Conservation (phyloP, 2,797 vertebrate species). For the Anguilla anguilla region DNA sequence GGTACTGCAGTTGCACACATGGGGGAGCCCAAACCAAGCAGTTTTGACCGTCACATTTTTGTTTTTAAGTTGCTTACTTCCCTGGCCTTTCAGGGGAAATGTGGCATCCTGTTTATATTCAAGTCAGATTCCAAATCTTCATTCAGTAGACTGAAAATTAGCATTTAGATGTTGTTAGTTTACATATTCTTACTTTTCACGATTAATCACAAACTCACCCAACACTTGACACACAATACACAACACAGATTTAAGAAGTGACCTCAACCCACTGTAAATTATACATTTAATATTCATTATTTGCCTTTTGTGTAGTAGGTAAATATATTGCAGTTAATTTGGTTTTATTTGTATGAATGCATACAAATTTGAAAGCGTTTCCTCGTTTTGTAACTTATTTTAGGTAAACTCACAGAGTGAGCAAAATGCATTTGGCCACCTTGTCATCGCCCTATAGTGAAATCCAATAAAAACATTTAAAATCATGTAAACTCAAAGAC, state of each 20-base stretch:
- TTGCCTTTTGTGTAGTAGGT: background rate
- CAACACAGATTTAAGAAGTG: background rate
- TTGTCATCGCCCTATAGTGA: background rate
- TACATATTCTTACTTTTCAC: conserved; percentile 1
- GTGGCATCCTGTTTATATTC: conserved; percentile 10
- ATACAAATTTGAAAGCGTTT: background rate
- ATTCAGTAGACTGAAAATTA: background rate
- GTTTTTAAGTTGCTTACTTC: background rate
- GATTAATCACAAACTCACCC: background rate
- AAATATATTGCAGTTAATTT: background rate
- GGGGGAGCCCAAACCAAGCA: conserved; percentile 67
- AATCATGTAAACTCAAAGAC: background rate
- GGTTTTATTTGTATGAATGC: background rate
- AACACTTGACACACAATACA: background rate
- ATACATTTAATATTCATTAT: background rate
- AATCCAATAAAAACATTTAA: background rate
- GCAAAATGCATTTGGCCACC: too few relatives aligned
- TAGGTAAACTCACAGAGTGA: background rate
- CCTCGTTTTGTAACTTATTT: background rate
- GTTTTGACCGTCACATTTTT: conserved; percentile 34
- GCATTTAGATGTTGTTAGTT: background rate
- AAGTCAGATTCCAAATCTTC: conserved; percentile 9
- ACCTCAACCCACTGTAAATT: background rate
- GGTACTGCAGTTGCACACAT: conserved; percentile 52
- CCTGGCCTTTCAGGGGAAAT: background rate